Base-by-base conservation (phyloP, 2,888 invertebrate genomes). In the Pogonocherus hispidulus region DNA sequence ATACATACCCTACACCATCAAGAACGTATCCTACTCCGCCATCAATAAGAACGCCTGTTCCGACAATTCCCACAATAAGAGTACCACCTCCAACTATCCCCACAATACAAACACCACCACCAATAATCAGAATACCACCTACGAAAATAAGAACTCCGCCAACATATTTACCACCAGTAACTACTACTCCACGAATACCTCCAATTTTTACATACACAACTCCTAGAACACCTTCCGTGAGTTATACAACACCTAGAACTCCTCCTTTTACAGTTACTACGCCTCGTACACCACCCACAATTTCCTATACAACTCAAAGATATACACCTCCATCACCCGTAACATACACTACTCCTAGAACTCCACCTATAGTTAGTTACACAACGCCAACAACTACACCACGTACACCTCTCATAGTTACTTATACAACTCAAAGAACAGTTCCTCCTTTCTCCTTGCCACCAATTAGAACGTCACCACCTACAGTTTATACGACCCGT, bases 181-280 rank as follows among this genome's bases (percentile, higher is more conserved):
- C 56, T 14, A 44, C 56, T 27, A 44, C 57, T n/a, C 55, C 52
- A 2, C 3, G 52, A 27, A 52, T 22, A 22, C 20, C 22, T 23
- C 52, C 52, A 3, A n/a, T 19, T 5, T 41, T 41, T 16, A 41
- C 14, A 3, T 41, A 4, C 14, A 41, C 41, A 2, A 41, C 41
- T n/a, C 41, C 22, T 2, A 49, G 0, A 23, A n/a, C 37, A 8
- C 18, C 55, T 19, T 19, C 37, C 9, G 19, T 2, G 18, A 56
- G n/a, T n/a, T 22, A 11, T 4, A 44, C 41, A 14, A 23, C 52
- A 1, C 52, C 52, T 4, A n/a, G 18, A 18, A 8, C 47, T 5
- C 47, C 47, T 3, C 20, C 23, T 1, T n/a, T 23, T 49, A 49
- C 20, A 22, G 8, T 8, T n/a, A 52, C 52, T 6, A 41, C 41